Evolutionary conservation across 2,113 vertebrate genomes (phyloP).

Genomic region (Semnopithecus entellus): DNA sequence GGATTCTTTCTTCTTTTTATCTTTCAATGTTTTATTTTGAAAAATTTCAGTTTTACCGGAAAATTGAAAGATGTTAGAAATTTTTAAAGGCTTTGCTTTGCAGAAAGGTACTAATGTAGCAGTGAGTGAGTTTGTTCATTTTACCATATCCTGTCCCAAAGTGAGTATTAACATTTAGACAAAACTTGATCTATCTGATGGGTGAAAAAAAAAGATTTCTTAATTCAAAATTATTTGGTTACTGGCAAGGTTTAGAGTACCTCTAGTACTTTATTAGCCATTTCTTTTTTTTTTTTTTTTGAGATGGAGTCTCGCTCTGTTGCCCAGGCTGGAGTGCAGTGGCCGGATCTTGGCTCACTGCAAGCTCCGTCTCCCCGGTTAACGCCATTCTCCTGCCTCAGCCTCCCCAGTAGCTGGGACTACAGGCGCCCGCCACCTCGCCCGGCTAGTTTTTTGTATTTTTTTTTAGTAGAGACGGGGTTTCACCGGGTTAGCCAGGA

Average conservation of each 20-base stretch:
- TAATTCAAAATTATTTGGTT: constrained; percentile 22
- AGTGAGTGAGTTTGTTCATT: background rate
- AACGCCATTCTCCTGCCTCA: too few relatives aligned
- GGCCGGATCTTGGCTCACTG: too few relatives aligned
- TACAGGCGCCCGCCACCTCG: too few relatives aligned
- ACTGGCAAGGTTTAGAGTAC: background rate
- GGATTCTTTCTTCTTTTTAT: background rate
- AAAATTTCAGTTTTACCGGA: background rate
- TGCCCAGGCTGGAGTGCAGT: too few relatives aligned
- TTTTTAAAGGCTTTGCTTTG: background rate
- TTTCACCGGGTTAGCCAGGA: too few relatives aligned
- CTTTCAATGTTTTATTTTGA: background rate
- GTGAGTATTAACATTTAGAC: constrained; percentile 4
- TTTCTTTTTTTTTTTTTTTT: too few relatives aligned
- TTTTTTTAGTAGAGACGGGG: too few relatives aligned
- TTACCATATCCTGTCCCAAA: background rate
- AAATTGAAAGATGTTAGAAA: background rate
- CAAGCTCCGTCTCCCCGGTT: too few relatives aligned
- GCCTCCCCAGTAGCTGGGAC: too few relatives aligned
- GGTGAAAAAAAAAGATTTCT: background rate
- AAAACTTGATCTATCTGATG: constrained; percentile 9
- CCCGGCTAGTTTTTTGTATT: too few relatives aligned
- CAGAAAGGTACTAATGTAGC: background rate
- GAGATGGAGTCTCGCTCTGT: too few relatives aligned
- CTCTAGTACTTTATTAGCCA: background rate